These are phyloP conservation scores for Fistularia tabacaria DNA, from an alignment of 2,797 vertebrate genomes.

Conservation along the genomic window DNA sequence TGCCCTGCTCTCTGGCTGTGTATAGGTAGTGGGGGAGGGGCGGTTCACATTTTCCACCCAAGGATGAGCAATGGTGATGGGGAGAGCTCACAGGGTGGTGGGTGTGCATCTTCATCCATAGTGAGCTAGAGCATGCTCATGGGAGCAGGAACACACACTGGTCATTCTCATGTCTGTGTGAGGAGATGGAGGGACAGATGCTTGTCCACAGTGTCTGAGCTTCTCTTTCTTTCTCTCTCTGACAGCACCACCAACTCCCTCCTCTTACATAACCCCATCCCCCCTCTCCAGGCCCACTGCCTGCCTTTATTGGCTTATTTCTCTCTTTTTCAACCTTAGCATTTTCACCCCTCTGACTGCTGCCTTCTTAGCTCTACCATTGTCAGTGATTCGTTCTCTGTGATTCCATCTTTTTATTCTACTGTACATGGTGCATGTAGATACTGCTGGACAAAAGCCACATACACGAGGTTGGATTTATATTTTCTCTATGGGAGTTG, in stretches of 20 bases:
- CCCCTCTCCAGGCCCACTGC: constrained; percentile 55
- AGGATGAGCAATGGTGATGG: constrained; percentile 59
- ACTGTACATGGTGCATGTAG: neutral
- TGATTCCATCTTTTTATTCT: constrained; percentile 20
- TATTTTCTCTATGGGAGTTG: constrained; percentile 12
- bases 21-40: constrained; percentile 61
- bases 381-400: neutral
- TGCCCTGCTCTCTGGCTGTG: constrained; percentile 42
- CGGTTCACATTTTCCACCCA: constrained; percentile 52
- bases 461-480: constrained; percentile 8
- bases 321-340: constrained; percentile 64
- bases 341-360: constrained; percentile 60
- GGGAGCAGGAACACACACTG: constrained; percentile 20
- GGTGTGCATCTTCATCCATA: constrained; percentile 29
- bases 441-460: constrained; percentile 4
- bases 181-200: constrained; percentile 63
- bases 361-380: constrained; percentile 3
- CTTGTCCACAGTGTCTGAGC: constrained; percentile 63
- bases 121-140: constrained; percentile 15
- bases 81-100: constrained; percentile 28
- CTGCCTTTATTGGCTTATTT: constrained; percentile 73
- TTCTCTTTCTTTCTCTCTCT: constrained; percentile 59
- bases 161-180: constrained; percentile 29
- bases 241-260: constrained; percentile 71
- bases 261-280: constrained; percentile 78